Evolutionary conservation across 2,113 vertebrate species (phyloP).

Genomic region (Cettia cetti): DNA sequence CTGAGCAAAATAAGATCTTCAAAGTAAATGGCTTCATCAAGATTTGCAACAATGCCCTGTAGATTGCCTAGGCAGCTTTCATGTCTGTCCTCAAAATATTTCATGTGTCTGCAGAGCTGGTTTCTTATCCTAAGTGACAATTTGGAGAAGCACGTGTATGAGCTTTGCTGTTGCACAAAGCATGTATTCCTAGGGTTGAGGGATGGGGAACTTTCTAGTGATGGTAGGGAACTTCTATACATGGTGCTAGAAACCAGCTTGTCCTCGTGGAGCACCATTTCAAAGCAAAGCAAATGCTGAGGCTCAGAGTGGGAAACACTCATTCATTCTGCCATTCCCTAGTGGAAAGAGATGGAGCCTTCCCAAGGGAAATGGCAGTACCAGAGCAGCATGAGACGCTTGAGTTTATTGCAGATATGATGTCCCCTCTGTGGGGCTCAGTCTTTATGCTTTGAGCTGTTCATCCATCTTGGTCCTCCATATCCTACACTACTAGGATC

Average conservation of each 20-base stretch:
- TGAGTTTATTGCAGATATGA: background rate
- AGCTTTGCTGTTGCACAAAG: background rate
- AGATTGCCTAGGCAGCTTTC: background rate
- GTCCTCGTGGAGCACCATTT: background rate
- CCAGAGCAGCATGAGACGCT: background rate
- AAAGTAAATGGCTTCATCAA: background rate
- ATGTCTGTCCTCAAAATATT: background rate
- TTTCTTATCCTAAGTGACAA: background rate
- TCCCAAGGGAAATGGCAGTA: background rate
- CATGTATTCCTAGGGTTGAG: background rate
- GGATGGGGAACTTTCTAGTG: background rate
- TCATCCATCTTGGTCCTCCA: background rate
- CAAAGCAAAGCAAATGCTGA: background rate
- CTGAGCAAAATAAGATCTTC: background rate
- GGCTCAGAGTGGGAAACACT: background rate
- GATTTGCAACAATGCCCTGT: background rate
- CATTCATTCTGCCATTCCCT: accelerated
- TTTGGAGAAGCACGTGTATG: background rate
- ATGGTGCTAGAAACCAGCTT: background rate
- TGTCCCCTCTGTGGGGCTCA: background rate
- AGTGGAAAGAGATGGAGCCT: background rate
- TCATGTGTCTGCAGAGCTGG: background rate
- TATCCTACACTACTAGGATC: background rate
- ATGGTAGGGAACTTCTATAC: background rate
- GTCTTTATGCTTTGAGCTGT: background rate